phyloP scores from a whole-genome alignment of 2,888 invertebrate genomes.

The Drosophila kokeensis region DNA sequence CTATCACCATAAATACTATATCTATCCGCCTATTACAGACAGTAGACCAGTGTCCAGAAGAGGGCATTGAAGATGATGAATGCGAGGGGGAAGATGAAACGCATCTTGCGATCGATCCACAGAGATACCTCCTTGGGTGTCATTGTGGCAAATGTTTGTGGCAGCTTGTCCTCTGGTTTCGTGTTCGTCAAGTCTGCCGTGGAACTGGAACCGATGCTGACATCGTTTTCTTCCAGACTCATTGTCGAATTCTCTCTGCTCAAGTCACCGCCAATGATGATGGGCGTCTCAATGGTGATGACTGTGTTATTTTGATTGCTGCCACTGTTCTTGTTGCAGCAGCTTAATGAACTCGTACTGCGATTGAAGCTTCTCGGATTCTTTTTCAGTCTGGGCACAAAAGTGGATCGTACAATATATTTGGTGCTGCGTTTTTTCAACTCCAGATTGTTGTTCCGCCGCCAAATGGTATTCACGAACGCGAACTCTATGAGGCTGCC shows the following conservation, averaged over 20 bases:
- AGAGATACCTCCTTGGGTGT: constrained; percentile 94
- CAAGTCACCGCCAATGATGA: constrained; percentile 87
- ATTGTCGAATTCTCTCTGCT: constrained; percentile 51
- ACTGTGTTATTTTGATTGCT: constrained; percentile 55
- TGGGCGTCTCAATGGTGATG: constrained; percentile 85
- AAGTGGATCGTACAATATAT: constrained; percentile 92
- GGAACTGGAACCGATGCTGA: constrained; percentile 42
- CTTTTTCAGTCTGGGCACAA: constrained; percentile 92
- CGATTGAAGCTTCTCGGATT: constrained; percentile 85
- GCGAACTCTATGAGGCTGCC: constrained; percentile 94
- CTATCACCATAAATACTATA: not conserved
- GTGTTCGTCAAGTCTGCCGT: constrained; percentile 32
- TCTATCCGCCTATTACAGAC: constrained; percentile 79
- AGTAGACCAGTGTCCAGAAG: constrained; percentile 92
- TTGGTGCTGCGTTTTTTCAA: constrained; percentile 88
- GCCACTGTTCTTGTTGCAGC: constrained; percentile 81
- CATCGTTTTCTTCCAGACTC: constrained; percentile 55
- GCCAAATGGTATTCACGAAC: constrained; percentile 95
- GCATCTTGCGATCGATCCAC: constrained; percentile 92
- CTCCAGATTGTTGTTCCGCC: constrained; percentile 88
- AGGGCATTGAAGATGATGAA: constrained; percentile 92
- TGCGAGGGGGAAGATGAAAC: constrained; percentile 91
- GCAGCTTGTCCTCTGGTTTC: constrained; percentile 45
- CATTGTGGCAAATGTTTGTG: constrained; percentile 88
- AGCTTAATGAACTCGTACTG: constrained; percentile 85